These are phyloP conservation scores for Tangara arthus DNA, from an alignment of 2,797 vertebrate species.

Conservation along the genomic window DNA sequence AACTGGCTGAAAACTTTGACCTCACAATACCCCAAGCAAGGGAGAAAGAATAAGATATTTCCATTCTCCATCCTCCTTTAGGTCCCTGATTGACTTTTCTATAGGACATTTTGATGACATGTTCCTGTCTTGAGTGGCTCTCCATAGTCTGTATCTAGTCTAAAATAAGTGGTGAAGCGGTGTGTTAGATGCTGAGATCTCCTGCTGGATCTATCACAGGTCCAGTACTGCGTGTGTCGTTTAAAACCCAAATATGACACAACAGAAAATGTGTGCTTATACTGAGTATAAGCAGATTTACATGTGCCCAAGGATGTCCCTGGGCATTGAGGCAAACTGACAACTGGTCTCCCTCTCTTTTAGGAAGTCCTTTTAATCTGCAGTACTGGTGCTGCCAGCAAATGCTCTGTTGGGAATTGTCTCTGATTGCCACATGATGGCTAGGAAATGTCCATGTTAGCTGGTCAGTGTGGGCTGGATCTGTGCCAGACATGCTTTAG, in stretches of 20 bases:
- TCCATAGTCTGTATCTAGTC: neutral
- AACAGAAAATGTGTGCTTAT: neutral
- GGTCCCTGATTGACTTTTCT: neutral
- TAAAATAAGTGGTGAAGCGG: neutral
- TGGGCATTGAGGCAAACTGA: neutral
- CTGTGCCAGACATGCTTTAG: neutral
- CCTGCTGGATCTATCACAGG: neutral
- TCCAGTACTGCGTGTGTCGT: neutral
- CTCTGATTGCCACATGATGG: neutral
- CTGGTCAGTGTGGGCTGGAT: accelerated
- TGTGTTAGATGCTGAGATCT: neutral
- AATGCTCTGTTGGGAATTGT: neutral
- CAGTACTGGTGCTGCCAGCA: neutral
- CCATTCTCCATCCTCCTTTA: neutral
- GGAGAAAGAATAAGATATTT: neutral
- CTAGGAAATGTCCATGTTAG: neutral
- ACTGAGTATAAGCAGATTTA: neutral
- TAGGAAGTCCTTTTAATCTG: neutral
- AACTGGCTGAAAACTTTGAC: neutral
- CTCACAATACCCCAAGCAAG: neutral
- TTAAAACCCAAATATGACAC: neutral
- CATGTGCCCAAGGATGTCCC: neutral
- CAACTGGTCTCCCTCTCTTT: neutral
- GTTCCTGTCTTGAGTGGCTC: neutral
- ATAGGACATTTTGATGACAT: neutral